Percentiles rank a stretch among this genome's conserved stretches.
Evolutionary conservation across 2,888 invertebrate species (phyloP).

Genomic region (Hetaerina titia): DNA sequence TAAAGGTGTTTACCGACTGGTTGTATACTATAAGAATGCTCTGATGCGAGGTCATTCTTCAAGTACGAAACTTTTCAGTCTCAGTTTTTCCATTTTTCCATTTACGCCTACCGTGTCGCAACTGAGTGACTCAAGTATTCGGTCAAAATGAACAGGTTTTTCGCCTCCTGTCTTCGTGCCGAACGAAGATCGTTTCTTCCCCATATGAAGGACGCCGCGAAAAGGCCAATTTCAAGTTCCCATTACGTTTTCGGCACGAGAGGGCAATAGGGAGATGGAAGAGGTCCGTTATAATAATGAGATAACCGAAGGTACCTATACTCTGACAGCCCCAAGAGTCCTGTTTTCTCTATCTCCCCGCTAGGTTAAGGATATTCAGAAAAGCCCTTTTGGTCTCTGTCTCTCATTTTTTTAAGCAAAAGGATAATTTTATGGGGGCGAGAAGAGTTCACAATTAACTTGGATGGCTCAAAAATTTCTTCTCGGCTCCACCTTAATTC

Average conservation of each 20-base stretch:
- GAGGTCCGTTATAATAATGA: background rate
- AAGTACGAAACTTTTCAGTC: background rate
- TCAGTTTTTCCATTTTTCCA: background rate
- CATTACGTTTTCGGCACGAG: conserved; percentile 13
- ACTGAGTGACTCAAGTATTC: conserved; percentile 17
- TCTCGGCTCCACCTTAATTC: background rate
- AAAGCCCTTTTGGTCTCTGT: background rate
- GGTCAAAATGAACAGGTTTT: conserved; percentile 21
- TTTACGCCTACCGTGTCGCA: background rate
- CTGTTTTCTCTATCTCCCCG: background rate
- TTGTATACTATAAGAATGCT: no score
- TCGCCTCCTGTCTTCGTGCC: conserved; percentile 4
- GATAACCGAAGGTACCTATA: background rate
- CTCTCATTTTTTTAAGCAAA: background rate
- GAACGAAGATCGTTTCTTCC: background rate
- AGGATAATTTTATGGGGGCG: background rate
- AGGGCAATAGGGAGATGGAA: background rate
- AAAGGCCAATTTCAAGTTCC: conserved; percentile 3
- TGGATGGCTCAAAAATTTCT: background rate
- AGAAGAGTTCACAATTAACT: background rate
- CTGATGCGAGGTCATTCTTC: background rate
- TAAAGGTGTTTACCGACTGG: no score
- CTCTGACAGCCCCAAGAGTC: background rate
- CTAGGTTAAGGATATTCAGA: background rate
- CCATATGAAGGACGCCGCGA: background rate